phyloP scores from a whole-genome alignment of 1,140 invertebrate genomes.

The Glomeris maerens region DNA sequence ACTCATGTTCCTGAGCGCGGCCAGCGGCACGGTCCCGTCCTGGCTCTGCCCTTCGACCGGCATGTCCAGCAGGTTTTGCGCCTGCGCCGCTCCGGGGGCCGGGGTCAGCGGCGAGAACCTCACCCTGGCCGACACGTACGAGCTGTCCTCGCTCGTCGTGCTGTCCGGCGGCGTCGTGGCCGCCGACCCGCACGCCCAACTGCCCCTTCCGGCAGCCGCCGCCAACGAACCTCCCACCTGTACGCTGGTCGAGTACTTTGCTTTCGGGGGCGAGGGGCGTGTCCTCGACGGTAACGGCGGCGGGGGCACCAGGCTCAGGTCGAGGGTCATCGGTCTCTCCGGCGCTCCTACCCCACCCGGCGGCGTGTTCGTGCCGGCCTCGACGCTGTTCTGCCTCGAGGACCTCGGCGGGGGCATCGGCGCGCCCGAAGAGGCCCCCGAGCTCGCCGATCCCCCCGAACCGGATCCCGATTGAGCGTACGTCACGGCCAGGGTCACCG shows the following conservation, averaged over 20 bases:
- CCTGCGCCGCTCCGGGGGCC: constrained; percentile 12
- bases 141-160: constrained; percentile 64
- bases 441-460: constrained; percentile 12
- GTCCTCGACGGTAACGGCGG: constrained; percentile 8
- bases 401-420: constrained; percentile 12
- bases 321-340: constrained; percentile 9
- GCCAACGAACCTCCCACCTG: constrained; percentile 13
- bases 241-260: constrained; percentile 5
- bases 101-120: constrained; percentile 59
- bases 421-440: constrained; percentile 29
- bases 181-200: constrained; percentile 40
- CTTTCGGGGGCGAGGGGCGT: constrained; percentile 4
- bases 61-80: constrained; percentile 41
- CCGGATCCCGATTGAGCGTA: too few relatives aligned
- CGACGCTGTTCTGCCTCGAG: constrained; percentile 12
- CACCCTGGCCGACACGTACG: constrained; percentile 65
- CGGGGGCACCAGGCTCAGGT: constrained; percentile 7
- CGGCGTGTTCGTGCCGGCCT: too few relatives aligned
- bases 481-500: constrained; percentile 15
- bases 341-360: too few relatives aligned
- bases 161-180: constrained; percentile 60
- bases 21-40: constrained; percentile 46
- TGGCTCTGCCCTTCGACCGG: constrained; percentile 47
- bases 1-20: constrained; percentile 25
- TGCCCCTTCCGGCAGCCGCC: constrained; percentile 26